phyloP scores from a whole-genome alignment of 2,888 invertebrate genomes.

The Eudasyphora cyanicolor region DNA sequence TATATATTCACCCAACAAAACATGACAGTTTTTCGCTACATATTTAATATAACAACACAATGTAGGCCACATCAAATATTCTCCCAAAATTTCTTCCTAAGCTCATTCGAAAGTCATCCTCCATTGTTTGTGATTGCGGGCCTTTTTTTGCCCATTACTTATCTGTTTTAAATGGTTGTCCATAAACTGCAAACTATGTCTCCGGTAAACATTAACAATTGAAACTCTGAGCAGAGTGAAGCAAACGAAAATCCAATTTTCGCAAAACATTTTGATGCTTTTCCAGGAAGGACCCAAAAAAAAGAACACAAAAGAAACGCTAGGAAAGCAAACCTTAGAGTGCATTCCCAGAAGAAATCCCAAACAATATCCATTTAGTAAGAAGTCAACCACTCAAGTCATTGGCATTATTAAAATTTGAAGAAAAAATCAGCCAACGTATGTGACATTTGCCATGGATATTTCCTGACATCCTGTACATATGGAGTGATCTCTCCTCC shows the following conservation, averaged over 20 bases:
- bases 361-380: conserved; percentile 3
- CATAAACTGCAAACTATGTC: neutral
- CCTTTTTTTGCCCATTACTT: neutral
- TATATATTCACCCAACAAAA: too few species aligned
- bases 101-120: neutral
- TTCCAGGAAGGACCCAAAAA: neutral
- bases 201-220: neutral
- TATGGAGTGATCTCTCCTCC: neutral
- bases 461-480: neutral
- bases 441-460: neutral
- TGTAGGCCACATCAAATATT: neutral
- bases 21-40: too few species aligned
- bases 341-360: neutral
- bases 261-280: neutral
- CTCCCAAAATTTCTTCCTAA: neutral
- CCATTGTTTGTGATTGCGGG: neutral
- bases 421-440: neutral
- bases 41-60: neutral
- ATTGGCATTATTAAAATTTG: conserved; percentile 14
- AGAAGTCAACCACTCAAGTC: neutral
- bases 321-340: neutral
- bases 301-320: neutral
- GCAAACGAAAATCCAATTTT: neutral
- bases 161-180: neutral
- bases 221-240: neutral